phyloP scores from a whole-genome alignment of 2,888 invertebrate species.

The Phortica okadai region DNA sequence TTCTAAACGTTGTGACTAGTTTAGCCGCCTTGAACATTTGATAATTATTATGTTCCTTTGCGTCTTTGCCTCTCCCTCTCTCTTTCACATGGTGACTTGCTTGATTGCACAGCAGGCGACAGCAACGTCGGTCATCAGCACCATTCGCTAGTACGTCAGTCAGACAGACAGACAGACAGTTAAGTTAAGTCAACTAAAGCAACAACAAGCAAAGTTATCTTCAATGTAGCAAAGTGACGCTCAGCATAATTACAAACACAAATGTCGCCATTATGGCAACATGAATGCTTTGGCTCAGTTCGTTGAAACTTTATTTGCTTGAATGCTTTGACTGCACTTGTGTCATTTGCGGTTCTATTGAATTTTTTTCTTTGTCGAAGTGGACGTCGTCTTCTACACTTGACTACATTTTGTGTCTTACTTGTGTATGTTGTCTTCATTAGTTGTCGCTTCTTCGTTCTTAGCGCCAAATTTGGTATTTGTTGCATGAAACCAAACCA shows the following conservation, averaged over 20 bases:
- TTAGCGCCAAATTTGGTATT: no score
- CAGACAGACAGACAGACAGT: background rate
- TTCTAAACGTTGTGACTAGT: constrained; percentile 18
- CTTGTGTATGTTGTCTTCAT: background rate
- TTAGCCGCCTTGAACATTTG: constrained; percentile 19
- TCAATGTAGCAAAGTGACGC: constrained; percentile 12
- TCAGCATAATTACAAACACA: constrained; percentile 29
- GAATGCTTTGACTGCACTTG: constrained; percentile 2
- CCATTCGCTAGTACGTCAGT: background rate
- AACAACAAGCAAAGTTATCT: background rate
- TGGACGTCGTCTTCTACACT: background rate
- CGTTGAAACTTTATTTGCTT: background rate
- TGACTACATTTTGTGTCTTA: background rate
- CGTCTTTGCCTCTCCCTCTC: background rate
- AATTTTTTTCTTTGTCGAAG: background rate
- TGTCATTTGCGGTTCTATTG: constrained; percentile 17
- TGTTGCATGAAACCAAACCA: no score
- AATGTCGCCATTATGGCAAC: constrained; percentile 10
- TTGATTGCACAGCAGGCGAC: constrained; percentile 18
- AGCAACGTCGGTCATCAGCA: background rate
- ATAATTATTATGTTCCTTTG: constrained; percentile 25
- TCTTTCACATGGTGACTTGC: background rate
- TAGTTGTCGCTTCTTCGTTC: background rate
- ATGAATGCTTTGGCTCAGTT: background rate
- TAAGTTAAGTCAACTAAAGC: background rate